These are phyloP conservation scores for Aplysia californica DNA, from an alignment of 1,140 invertebrate genomes.

Conservation along the genomic window DNA sequence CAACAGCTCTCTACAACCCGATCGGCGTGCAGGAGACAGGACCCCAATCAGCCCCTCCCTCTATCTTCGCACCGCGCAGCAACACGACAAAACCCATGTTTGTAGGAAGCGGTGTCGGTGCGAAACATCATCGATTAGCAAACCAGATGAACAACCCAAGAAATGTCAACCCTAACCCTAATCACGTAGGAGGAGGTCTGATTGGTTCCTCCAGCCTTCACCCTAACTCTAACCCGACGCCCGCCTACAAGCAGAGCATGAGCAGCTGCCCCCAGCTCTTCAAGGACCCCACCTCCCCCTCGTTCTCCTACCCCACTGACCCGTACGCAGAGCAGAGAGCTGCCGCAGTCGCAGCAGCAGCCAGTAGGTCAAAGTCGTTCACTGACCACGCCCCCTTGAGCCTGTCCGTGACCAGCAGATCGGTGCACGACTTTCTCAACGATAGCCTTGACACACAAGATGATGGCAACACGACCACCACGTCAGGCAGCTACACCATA, in stretches of 20 bases:
- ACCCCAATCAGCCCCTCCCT: background rate
- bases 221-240: too few species aligned
- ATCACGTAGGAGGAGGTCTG: too few species aligned
- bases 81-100: background rate
- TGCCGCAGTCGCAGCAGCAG: too few species aligned
- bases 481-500: constrained; percentile 8
- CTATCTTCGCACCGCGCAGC: background rate
- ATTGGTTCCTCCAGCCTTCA: too few species aligned
- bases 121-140: too few species aligned
- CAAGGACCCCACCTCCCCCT: background rate
- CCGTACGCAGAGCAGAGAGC: too few species aligned
- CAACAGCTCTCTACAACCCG: background rate
- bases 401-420: background rate
- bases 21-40: constrained; percentile 16
- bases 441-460: background rate
- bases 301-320: background rate
- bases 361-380: background rate
- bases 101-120: background rate
- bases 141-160: too few species aligned
- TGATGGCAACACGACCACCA: constrained; percentile 10
- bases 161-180: too few species aligned
- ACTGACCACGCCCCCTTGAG: background rate
- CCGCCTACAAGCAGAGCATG: background rate
- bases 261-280: constrained; percentile 1
- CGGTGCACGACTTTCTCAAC: background rate